Conservation (phyloP, 2,797 vertebrate genomes). For the Trichosurus vulpecula region DNA sequence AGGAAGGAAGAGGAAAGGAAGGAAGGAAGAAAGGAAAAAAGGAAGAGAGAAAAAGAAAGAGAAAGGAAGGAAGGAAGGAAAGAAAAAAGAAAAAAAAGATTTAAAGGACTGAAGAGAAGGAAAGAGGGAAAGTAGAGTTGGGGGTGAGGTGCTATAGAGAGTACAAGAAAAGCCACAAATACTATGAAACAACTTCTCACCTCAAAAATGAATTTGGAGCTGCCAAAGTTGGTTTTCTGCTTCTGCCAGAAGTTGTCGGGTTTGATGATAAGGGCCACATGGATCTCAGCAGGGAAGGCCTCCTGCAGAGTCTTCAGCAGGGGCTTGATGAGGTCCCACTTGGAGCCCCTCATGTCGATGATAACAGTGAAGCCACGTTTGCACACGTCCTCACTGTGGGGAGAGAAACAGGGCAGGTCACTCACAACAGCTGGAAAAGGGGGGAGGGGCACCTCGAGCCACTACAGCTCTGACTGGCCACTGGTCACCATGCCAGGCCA, state of each 20-base stretch:
- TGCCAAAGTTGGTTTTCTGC: conserved; percentile 99
- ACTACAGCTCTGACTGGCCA: not conserved
- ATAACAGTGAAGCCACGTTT: conserved; percentile 99
- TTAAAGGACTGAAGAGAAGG: not conserved
- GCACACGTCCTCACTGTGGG: conserved; percentile 95
- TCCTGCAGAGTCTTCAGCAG: conserved; percentile 98
- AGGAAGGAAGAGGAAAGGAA: no score
- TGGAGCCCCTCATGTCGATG: conserved; percentile 99
- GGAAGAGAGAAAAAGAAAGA: fast-evolving
- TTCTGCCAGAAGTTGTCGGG: conserved; percentile 99
- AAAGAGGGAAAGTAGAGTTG: not conserved
- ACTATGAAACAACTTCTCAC: conserved; percentile 79
- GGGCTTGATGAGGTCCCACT: conserved; percentile 99
- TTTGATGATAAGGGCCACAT: conserved; percentile 99
- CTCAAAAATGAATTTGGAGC: conserved; percentile 99
- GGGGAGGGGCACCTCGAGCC: not conserved
- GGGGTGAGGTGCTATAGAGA: not conserved
- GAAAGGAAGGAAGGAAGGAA: fast-evolving
- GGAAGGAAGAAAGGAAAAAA: fast-evolving
- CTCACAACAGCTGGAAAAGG: conserved; percentile 8
- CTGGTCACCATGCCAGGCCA: not conserved
- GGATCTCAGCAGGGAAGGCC: conserved; percentile 96
- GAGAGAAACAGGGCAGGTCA: conserved; percentile 72
- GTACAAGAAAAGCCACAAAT: not conserved
- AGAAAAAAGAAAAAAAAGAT: not conserved